These are phyloP conservation scores for Campylomormyrus numenius DNA, from an alignment of 2,113 vertebrate species.

Conservation along the genomic window DNA sequence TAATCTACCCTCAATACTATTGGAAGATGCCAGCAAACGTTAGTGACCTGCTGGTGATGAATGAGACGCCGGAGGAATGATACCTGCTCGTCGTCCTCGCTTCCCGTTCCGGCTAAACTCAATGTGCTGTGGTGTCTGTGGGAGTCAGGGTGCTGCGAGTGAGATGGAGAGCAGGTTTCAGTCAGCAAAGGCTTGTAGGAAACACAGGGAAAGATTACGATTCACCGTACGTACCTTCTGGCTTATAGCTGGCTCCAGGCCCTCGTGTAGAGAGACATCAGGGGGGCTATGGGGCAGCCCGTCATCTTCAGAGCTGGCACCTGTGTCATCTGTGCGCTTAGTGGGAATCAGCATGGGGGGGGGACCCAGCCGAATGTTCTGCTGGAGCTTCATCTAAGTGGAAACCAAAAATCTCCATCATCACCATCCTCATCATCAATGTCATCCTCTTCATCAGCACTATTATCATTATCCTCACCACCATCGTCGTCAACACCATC, in stretches of 20 bases:
- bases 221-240: slow-evolving; percentile 48
- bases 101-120: slow-evolving; percentile 57
- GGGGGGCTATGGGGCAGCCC: slow-evolving; percentile 78
- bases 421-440: neutral
- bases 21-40: neutral
- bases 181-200: slow-evolving; percentile 19
- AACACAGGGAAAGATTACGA: neutral
- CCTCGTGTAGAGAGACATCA: slow-evolving; percentile 65
- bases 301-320: slow-evolving; percentile 79
- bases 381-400: slow-evolving; percentile 70
- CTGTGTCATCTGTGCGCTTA: slow-evolving; percentile 67
- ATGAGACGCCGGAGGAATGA: slow-evolving; percentile 19
- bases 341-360: slow-evolving; percentile 53
- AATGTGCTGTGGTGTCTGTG: slow-evolving; percentile 55
- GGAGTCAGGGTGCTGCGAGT: slow-evolving; percentile 50
- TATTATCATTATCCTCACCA: neutral
- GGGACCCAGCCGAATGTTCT: slow-evolving; percentile 67
- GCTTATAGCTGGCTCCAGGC: slow-evolving; percentile 34
- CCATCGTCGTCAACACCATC: neutral
- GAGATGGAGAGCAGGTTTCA: slow-evolving; percentile 47
- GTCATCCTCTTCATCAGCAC: neutral
- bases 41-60: neutral
- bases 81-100: slow-evolving; percentile 67
- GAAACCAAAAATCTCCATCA: neutral
- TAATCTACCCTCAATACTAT: neutral